phyloP scores from a whole-genome alignment of 2,888 invertebrate genomes.

The Venusia cambrica region DNA sequence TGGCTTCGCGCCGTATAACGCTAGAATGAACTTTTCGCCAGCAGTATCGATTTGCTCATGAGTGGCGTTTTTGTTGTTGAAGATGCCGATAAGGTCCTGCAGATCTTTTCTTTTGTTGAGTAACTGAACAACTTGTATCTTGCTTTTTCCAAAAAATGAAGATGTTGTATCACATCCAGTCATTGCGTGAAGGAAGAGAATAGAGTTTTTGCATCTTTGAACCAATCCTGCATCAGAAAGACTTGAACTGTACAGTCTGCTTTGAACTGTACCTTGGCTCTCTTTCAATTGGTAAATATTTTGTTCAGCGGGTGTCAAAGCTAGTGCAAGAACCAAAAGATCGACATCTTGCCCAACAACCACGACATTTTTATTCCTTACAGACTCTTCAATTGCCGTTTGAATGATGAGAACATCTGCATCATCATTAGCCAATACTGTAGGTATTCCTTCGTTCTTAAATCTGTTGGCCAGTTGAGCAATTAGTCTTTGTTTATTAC shows the following conservation, averaged over 20 bases:
- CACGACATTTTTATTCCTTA: neutral
- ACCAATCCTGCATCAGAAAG: neutral
- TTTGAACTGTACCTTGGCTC: neutral
- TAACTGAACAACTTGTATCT: neutral
- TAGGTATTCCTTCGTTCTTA: neutral
- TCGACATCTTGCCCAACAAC: slow-evolving; percentile 3
- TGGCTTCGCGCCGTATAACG: neutral
- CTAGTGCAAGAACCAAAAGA: neutral
- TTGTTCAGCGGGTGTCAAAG: neutral
- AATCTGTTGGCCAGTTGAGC: neutral
- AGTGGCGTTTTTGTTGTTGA: neutral
- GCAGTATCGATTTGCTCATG: neutral
- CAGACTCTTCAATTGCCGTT: neutral
- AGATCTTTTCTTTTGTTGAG: neutral
- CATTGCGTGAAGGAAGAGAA: neutral
- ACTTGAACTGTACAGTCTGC: neutral
- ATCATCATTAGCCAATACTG: neutral
- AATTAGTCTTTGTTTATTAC: no score
- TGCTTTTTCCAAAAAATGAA: neutral
- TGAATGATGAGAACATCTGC: neutral
- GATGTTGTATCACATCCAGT: neutral
- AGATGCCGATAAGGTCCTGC: neutral
- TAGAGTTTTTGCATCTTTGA: neutral
- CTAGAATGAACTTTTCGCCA: neutral
- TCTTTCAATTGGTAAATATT: neutral